phyloP scores from a whole-genome alignment of 2,888 invertebrate species.

The Trachelus troglodyta region DNA sequence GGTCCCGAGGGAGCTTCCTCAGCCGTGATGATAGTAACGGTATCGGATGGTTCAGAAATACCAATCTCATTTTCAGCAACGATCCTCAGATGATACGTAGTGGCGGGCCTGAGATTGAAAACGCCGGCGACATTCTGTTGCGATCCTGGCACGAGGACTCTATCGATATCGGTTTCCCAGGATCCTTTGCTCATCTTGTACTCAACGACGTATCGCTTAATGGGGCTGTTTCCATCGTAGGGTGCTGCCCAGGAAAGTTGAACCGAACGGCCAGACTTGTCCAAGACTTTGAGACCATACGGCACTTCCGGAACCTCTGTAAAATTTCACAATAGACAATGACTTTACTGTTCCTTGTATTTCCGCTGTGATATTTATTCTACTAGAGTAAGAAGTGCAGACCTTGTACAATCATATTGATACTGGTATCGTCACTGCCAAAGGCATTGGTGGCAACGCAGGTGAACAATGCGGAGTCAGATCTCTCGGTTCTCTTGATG shows the following conservation, averaged over 20 bases:
- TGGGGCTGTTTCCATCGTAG: conserved; percentile 91
- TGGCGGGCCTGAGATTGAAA: conserved; percentile 88
- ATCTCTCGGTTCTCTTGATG: conserved; percentile 88
- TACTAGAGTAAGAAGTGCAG: conserved; percentile 32
- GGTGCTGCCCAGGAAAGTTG: conserved; percentile 94
- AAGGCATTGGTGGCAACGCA: conserved; percentile 95
- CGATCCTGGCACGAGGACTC: conserved; percentile 86
- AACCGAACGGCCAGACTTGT: conserved; percentile 90
- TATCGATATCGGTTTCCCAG: conserved; percentile 87
- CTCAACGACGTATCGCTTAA: conserved; percentile 90
- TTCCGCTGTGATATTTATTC: not conserved
- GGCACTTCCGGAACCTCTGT: conserved; percentile 90
- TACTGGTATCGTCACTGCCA: conserved; percentile 94
- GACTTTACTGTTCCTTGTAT: not conserved
- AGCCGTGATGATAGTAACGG: conserved; percentile 93
- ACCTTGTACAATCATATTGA: conserved; percentile 95
- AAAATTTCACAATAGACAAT: conserved; percentile 22
- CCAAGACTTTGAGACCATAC: conserved; percentile 86
- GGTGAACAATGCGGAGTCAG: conserved; percentile 89
- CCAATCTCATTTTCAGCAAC: conserved; percentile 95
- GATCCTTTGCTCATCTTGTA: conserved; percentile 87
- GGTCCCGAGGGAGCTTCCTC: conserved; percentile 91
- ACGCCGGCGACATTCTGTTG: conserved; percentile 90
- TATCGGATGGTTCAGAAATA: conserved; percentile 91
- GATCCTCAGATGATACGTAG: conserved; percentile 92